Conservation (phyloP, 2,113 vertebrate species). For the Pangasianodon gigas region DNA sequence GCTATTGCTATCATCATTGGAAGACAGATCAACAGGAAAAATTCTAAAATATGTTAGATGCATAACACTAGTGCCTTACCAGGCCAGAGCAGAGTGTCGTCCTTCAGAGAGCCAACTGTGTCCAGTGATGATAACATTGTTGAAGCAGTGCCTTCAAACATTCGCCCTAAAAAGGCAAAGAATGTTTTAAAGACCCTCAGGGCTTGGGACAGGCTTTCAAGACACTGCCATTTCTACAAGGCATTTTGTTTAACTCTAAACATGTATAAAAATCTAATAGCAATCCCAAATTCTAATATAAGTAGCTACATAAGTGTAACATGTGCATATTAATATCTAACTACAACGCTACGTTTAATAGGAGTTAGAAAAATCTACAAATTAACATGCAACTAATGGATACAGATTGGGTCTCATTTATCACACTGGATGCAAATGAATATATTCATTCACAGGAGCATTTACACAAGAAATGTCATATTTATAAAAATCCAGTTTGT, state of each 20-base stretch:
- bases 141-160: constrained; percentile 88
- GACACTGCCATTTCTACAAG: not conserved
- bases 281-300: not conserved
- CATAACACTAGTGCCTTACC: constrained; percentile 70
- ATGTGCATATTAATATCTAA: not conserved
- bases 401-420: not conserved
- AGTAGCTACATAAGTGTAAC: not conserved
- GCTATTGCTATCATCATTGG: too few species aligned
- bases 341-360: not conserved
- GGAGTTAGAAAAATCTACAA: not conserved
- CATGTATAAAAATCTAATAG: not conserved
- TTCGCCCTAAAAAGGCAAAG: constrained; percentile 78
- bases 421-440: not conserved
- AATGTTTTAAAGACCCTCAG: constrained; percentile 25
- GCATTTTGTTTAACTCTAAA: not conserved
- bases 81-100: constrained; percentile 91
- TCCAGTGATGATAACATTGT: constrained; percentile 95
- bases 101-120: constrained; percentile 77
- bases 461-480: not conserved
- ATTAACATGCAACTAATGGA: not conserved
- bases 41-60: not conserved
- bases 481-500: not conserved
- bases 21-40: not conserved
- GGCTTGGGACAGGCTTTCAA: not conserved
- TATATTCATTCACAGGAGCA: not conserved